Percentiles rank a stretch among this genome's conserved stretches.
phyloP scores from a whole-genome alignment of 1,140 invertebrate genomes.

The Trachymyrmex cornetzi region DNA sequence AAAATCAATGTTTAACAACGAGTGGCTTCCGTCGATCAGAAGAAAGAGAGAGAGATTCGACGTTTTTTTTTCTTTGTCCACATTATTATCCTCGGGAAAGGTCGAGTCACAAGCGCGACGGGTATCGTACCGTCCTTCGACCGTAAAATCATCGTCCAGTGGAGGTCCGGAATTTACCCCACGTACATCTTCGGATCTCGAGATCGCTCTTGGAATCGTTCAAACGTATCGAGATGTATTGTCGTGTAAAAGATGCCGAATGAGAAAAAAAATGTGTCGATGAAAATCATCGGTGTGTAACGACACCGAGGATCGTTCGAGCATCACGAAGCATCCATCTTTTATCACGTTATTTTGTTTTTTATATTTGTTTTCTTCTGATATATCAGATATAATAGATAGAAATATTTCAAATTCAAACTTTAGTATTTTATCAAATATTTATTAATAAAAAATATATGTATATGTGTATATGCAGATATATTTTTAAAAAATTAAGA shows the following conservation, averaged over 20 bases:
- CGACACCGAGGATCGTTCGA: conserved; percentile 11
- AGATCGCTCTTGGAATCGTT: conserved; percentile 73
- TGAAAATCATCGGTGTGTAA: conserved; percentile 28
- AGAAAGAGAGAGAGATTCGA: neutral
- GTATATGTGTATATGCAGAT: neutral
- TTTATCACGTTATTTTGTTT: conserved; percentile 45
- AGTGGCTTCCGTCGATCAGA: conserved; percentile 11
- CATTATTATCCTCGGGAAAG: conserved; percentile 51
- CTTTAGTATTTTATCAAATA: neutral
- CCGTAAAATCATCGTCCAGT: conserved; percentile 83
- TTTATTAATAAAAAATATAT: neutral
- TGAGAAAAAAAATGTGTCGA: conserved; percentile 61
- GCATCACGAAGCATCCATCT: neutral
- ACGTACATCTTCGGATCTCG: conserved; percentile 58
- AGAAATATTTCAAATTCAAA: neutral
- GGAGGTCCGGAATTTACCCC: conserved; percentile 80
- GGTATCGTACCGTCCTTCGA: conserved; percentile 70
- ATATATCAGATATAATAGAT: neutral
- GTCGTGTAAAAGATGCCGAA: conserved; percentile 58
- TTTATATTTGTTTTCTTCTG: neutral
- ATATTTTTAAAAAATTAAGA: neutral
- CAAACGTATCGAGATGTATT: conserved; percentile 73
- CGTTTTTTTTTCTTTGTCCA: conserved; percentile 1
- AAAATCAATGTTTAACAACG: conserved; percentile 31
- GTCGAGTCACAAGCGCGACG: conserved; percentile 48